Base-by-base conservation (phyloP, 2,113 vertebrate genomes). In the Gadus chalcogrammus region DNA sequence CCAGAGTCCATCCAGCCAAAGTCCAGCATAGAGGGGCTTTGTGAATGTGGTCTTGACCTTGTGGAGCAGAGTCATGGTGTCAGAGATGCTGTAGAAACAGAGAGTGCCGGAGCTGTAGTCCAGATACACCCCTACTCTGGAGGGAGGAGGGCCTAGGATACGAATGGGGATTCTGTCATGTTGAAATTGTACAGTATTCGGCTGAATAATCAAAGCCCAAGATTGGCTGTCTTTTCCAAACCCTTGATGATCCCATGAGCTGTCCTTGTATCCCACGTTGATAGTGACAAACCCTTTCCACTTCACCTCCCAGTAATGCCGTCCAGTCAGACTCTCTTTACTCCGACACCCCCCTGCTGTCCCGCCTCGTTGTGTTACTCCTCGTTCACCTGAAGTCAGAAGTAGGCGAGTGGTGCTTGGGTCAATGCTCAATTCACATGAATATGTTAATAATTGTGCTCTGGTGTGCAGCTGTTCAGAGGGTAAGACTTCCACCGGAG, bases 71-170 rank as follows among this genome's bases (percentile, higher is more conserved):
- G 58, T 76, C 20, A 59, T 62, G 1, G 88, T 88, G 1, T 65
- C 72, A 24, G 91, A 90, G 0, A 94, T 72, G 64, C 91, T 90
- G 0, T 93, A 94, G 84, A 94, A 94, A 61, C 88, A 88, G 16
- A 94, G 89, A 22, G 69, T 20, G 3, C 93, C 91, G 0, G 70
- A 74, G 24, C 13, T 6, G 18, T 91, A 79, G 61, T 94, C 85
- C 83, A 95, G 73, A 53, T 87, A 87, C 64, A 94, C 17, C 0
- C 93, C 94, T 53, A 95, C 81, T 27, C 84, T 84, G 48, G 35
- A 67, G 15, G 77, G 85, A 2, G 78, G 68, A 27, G 15, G 67
- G 18, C 58, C 69, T 0, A 22, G n/a, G 67, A 94, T 86, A 1
- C 48, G 6, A 56, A 17, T 71, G 68, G 20, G 68, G 3, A 24